Percentiles rank a stretch among this genome's conserved stretches.
phyloP scores from a whole-genome alignment of 1,140 invertebrate genomes.

The Agrypnia vestita region DNA sequence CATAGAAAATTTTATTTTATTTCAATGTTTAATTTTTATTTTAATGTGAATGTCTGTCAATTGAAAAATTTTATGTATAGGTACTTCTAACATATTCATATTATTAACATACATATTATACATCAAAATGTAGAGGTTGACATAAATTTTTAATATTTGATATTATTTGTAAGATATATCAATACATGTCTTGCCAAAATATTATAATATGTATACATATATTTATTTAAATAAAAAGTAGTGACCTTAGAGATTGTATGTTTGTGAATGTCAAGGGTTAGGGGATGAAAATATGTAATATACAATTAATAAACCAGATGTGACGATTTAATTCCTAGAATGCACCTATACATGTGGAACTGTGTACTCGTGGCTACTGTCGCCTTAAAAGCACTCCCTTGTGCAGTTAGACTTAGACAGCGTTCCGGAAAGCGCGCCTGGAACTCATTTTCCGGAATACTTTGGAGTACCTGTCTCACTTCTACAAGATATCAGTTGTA shows the following conservation, averaged over 20 bases:
- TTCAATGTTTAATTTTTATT: not conserved
- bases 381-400: too few species aligned
- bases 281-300: too few species aligned
- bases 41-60: conserved; percentile 14
- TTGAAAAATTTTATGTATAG: conserved; percentile 9
- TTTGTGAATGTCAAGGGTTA: not conserved
- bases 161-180: conserved; percentile 28
- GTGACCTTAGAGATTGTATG: not conserved
- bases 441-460: too few species aligned
- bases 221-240: conserved; percentile 8
- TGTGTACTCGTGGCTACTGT: too few species aligned
- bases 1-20: not conserved
- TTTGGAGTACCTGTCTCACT: too few species aligned
- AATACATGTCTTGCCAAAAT: conserved; percentile 36
- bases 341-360: too few species aligned
- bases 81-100: not conserved
- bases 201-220: too few species aligned
- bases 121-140: not conserved
- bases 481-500: too few species aligned
- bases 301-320: too few species aligned
- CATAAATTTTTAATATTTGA: conserved; percentile 12
- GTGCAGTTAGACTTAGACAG: too few species aligned
- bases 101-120: not conserved
- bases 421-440: too few species aligned
- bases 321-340: too few species aligned